A percentile compares a stretch with the other conserved stretches of the same genome.
Evolutionary conservation across 2,113 vertebrate species (phyloP).

Genomic region (Hucho hucho): DNA sequence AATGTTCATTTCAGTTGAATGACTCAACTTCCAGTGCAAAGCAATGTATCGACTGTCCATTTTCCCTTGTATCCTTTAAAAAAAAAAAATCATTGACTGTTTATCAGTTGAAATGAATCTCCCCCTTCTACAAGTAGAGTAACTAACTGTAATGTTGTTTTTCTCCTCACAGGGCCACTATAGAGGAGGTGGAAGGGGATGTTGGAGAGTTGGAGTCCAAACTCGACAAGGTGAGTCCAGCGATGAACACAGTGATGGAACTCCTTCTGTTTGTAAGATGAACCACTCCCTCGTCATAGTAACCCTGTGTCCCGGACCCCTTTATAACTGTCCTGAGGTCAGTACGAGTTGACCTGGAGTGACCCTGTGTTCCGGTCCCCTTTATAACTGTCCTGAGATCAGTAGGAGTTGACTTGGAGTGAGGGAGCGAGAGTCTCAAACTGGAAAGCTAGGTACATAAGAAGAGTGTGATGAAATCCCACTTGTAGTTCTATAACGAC

Average conservation of each 20-base stretch:
- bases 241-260: background rate
- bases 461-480: background rate
- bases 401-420: background rate
- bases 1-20: background rate
- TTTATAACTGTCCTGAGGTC: background rate
- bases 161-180: slow-evolving; percentile 80
- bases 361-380: background rate
- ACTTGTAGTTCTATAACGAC: background rate
- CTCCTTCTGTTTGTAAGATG: background rate
- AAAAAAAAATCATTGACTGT: background rate
- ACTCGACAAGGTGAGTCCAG: slow-evolving; percentile 93
- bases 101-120: background rate
- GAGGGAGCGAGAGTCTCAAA: background rate
- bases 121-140: background rate
- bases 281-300: background rate
- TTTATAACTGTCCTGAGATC: background rate
- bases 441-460: background rate
- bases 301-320: background rate
- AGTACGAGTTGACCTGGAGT: background rate
- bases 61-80: background rate
- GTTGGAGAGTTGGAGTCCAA: slow-evolving; percentile 95
- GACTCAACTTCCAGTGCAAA: background rate
- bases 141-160: slow-evolving; percentile 1
- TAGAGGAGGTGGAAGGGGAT: slow-evolving; percentile 98
- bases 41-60: background rate